Base-by-base conservation (phyloP, 35 echinoderm and acorn worm genomes). In the Heliocidaris erythrogramma region DNA sequence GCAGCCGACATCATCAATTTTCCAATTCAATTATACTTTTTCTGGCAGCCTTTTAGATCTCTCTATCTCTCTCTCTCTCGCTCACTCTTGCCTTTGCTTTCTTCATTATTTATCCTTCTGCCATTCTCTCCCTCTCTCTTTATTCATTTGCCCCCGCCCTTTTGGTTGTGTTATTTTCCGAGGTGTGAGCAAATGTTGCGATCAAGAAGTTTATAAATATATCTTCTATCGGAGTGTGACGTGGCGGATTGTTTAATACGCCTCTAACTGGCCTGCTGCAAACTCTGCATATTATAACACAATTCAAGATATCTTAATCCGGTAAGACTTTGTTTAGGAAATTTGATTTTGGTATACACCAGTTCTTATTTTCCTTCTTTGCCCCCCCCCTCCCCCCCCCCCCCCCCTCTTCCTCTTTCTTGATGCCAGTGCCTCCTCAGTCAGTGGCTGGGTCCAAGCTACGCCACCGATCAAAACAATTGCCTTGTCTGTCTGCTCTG, bases 1-100 rank as follows among this genome's bases (percentile, higher is more conserved):
- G n/a, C 48, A 30, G 21, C 91, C 29, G 91, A 59, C 91, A 92
- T 92, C 91, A 92, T 92, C 91, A 92, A 92, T 92, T 92, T 92
- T 59, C 91, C 48, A 92, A 92, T 92, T 92, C 91, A 92, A 92
- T 92, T 92, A 89, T 48, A 49, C 48, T 92, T 92, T 42, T 48
- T 92, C n/a, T 92, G 48, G 12, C 87, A 89, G 31, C 18, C 32
- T 42, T 17, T 89, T 42, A 9, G 7, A 5, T 42, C 30, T 32
- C 87, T 42, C 32, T 47, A 5, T 42, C 86, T 32, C 87, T 89
- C 14, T 7, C 87, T n/a, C 5, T 12, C 16, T 13, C 31, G 7
- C 17, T 42, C 87, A 2, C n/a, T 84, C 69, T 84, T 84, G 14
- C n/a, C 0, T 4, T 84, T 4, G 14, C n/a, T 29, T 84, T 84